Evolutionary conservation across 2,113 vertebrate species (phyloP).

Genomic region (Pipra filicauda): DNA sequence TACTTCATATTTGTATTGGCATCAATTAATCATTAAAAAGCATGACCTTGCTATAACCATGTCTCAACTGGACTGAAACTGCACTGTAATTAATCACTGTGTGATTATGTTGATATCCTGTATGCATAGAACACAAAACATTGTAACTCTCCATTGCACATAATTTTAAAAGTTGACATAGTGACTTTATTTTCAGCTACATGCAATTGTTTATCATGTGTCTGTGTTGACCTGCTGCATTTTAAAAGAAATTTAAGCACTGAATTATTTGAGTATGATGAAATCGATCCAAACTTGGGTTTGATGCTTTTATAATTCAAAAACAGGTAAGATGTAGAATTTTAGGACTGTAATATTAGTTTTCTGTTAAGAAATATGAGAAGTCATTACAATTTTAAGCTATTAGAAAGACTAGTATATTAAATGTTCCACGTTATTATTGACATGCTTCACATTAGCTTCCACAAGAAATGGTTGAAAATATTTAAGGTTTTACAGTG

Average conservation of each 20-base stretch:
- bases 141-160: neutral
- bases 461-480: neutral
- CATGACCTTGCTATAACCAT: neutral
- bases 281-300: neutral
- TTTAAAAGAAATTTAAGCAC: neutral
- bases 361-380: neutral
- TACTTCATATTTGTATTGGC: neutral
- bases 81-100: neutral
- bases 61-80: neutral
- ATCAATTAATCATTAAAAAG: neutral
- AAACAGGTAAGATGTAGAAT: neutral
- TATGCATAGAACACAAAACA: neutral
- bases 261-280: neutral
- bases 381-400: neutral
- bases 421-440: neutral
- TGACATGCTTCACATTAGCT: neutral
- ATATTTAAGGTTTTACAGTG: neutral
- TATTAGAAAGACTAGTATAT: neutral
- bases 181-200: neutral
- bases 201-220: neutral
- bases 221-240: neutral
- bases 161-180: neutral
- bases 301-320: neutral
- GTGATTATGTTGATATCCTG: neutral
- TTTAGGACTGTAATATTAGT: neutral